Evolutionary conservation across 2,888 invertebrate species (phyloP), one percentile per base, ranked within the genome.

Genomic region (Laspeyria flexula): DNA sequence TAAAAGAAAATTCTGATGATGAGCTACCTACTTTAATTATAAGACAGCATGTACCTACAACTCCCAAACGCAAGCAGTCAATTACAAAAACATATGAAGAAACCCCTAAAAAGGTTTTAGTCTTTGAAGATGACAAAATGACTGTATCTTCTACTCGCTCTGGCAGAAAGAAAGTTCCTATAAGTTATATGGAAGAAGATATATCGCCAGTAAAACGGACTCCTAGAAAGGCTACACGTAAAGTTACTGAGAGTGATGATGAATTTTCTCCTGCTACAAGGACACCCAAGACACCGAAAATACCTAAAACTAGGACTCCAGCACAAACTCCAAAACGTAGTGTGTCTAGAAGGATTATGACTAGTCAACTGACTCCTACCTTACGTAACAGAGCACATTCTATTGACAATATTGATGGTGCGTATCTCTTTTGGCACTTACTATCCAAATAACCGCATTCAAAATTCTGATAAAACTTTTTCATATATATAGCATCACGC

Each of bases 1-100:
- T 91, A 1, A 79, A 85, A 63, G 90, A 90, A 61, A 88, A 84
- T 49, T 89, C 90, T 5, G 90, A 89, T 68, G 88, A 90, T 13
- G 91, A 92, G 27, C 54, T 92, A 1, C 90, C 91, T 11, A 90
- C 88, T 6, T 66, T 92, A 6, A 85, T 91, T 3, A 91, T 90
- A 40, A 82, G 85, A 44, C 81, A 88, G 42, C 79, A 86, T 72
- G 65, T 72, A 27, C 70, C 83, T 0, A 62, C 75, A 0, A 89
- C 89, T 44, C 90, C 90, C 10, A 90, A 88, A 60, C 60, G 87
- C 45, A 88, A 85, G 54, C 78, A 77, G 5, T 81, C 87, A 12
- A 46, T 79, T 45, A 62, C 73, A 6, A 86, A 79, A 77, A 52
- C 60, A 1, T 75, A 40, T 64, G 75, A 84, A 9, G 79, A 78